phyloP scores from a whole-genome alignment of 1,140 invertebrate species.

The Oncopodura yosiiana region DNA sequence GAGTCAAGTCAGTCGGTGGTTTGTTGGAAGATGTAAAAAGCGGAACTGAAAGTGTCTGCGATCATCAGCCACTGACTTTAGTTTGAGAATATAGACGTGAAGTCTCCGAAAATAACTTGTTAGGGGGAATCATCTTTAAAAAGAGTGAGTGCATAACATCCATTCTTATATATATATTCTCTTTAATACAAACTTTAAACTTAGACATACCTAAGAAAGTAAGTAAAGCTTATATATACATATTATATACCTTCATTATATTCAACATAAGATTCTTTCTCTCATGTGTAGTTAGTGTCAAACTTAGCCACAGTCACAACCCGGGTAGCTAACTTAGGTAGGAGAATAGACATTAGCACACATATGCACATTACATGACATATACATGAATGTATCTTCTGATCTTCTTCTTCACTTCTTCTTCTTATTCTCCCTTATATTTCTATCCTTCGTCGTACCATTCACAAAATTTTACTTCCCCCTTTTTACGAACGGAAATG shows the following conservation, averaged over 20 bases:
- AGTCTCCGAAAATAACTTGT: conserved; percentile 29
- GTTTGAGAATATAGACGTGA: conserved; percentile 19
- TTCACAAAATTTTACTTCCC: conserved; percentile 8
- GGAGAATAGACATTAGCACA: no score
- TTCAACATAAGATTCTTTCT: no score
- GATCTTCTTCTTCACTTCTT: not conserved
- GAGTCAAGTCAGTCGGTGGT: conserved; percentile 19
- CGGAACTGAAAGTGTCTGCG: conserved; percentile 26
- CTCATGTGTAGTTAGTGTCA: no score
- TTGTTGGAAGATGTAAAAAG: conserved; percentile 17
- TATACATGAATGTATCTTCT: not conserved
- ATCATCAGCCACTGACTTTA: conserved; percentile 24
- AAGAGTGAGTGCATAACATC: no score
- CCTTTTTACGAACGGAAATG: conserved; percentile 13
- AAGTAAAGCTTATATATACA: no score
- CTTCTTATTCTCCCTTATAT: not conserved
- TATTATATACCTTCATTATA: no score
- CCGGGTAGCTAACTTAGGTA: no score
- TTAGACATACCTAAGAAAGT: no score
- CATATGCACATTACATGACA: not conserved
- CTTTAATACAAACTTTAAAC: no score
- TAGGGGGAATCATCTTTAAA: conserved; percentile 15
- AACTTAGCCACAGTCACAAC: not conserved
- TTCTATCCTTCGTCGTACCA: not conserved
- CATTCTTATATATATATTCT: no score